Evolutionary conservation across 1,140 invertebrate genomes (phyloP).

Genomic region (Drosophila malerkotliana): DNA sequence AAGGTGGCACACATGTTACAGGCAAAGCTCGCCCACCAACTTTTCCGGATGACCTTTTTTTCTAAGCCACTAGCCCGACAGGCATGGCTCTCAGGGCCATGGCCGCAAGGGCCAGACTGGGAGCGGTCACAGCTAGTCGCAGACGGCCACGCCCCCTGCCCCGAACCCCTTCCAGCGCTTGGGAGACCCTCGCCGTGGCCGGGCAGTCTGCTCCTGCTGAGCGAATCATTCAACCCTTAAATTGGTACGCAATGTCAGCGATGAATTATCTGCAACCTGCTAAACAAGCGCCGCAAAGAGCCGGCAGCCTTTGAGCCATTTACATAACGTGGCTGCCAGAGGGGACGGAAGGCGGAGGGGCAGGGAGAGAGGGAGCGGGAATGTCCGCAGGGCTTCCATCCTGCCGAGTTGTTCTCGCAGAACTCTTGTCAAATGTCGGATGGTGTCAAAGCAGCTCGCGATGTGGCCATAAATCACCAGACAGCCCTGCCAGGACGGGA

Average conservation of each 20-base stretch:
- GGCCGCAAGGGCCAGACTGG: conserved; percentile 60
- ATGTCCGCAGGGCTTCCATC: background rate
- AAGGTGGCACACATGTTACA: conserved; percentile 55
- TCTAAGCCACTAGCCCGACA: conserved; percentile 76
- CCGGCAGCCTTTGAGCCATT: conserved; percentile 66
- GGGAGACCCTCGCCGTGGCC: conserved; percentile 15
- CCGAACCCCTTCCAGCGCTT: background rate
- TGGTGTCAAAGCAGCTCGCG: conserved; percentile 76
- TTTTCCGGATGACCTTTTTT: conserved; percentile 76
- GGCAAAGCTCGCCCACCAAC: conserved; percentile 55
- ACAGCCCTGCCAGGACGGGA: conserved; percentile 32
- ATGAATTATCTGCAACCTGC: conserved; percentile 82
- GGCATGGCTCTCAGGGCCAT: conserved; percentile 51
- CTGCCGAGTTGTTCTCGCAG: conserved; percentile 24
- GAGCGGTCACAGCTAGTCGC: conserved; percentile 60
- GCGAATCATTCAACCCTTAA: conserved; percentile 81
- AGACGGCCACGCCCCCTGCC: conserved; percentile 22
- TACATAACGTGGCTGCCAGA: conserved; percentile 51
- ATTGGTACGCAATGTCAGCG: conserved; percentile 82
- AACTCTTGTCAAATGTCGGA: conserved; percentile 79
- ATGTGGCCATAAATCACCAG: conserved; percentile 74
- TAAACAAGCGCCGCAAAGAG: conserved; percentile 64
- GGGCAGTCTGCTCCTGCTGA: conserved; percentile 32
- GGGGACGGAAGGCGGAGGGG: conserved; percentile 1
- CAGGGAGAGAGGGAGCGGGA: background rate